Evolutionary conservation across 2,888 invertebrate genomes (phyloP), one percentile per base, ranked within the genome.

Genomic region (Meghimatium bilineatum): DNA sequence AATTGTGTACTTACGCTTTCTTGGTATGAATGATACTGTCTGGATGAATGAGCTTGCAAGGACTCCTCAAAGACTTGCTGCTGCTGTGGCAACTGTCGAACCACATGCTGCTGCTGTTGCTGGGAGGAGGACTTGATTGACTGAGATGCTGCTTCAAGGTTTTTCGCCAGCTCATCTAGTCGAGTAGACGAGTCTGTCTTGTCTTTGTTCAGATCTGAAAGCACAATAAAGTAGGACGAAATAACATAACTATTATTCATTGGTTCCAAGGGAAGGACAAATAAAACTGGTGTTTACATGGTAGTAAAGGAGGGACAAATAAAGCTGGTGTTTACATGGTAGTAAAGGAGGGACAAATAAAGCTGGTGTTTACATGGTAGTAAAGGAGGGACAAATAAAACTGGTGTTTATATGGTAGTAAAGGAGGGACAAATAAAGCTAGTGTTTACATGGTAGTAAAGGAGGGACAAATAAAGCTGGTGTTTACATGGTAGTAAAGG

Each of bases 141-240:
- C 76, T 90, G 86, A 10, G 87, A 87, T 32, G 90, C 91, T 10
- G 90, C 90, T 85, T 90, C 89, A 67, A 91, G 87, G 3, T 90
- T 89, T 77, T 88, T 85, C 83, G 91, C 90, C 44, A 91, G 87
- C 72, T 90, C 91, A 29, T 90, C 90, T 29, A 91, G 87, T 26
- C 90, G 86, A 56, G 89, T 89, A 49, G 90, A 89, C 34, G 90
- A 90, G 72, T 87, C 81, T 56, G 83, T 78, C 75, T 75, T 76
- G 81, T 56, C 72, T 56, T 79, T 80, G 80, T 81, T 80, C 38
- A 76, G 63, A 63, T 83, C 83, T 83, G 83, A 12, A n/a, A 20
- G 20, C 49, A 52, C 20, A 34, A n/a, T 5, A 44, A 56, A 12
- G 56, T 14, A 23, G 20, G 63, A 63, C 12, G 29, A 63, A 5